phyloP scores from a whole-genome alignment of 2,888 invertebrate genomes.

The Sepioteuthis lessoniana region DNA sequence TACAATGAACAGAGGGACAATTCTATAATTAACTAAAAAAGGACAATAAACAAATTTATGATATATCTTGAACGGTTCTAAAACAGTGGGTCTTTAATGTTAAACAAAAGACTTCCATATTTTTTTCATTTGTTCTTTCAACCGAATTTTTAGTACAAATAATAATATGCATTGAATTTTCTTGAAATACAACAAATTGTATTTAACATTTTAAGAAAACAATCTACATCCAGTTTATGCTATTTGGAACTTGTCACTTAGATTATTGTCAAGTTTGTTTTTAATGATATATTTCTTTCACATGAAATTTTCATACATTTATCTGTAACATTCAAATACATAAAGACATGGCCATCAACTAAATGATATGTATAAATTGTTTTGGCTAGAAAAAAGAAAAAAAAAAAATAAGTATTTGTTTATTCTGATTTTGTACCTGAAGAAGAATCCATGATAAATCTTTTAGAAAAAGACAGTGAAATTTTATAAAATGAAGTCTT shows the following conservation, averaged over 20 bases:
- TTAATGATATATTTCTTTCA: not conserved
- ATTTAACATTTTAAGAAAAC: not conserved
- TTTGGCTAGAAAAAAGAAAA: not conserved
- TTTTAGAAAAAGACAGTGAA: not conserved
- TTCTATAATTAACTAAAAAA: slow-evolving; percentile 38
- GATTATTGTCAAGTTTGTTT: not conserved
- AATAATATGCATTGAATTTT: not conserved
- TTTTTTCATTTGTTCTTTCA: not conserved
- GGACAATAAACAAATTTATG: not conserved
- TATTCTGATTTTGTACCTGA: not conserved
- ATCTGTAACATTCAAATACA: not conserved
- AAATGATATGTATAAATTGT: not conserved
- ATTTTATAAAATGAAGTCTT: not conserved
- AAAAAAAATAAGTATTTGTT: no score
- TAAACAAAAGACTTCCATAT: not conserved
- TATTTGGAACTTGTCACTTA: slow-evolving; percentile 33
- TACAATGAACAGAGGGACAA: slow-evolving; percentile 42
- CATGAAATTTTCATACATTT: not conserved
- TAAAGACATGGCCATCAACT: not conserved
- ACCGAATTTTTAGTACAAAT: not conserved
- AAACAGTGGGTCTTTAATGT: not conserved
- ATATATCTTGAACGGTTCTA: slow-evolving; percentile 8
- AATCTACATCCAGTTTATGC: not conserved
- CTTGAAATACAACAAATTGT: not conserved
- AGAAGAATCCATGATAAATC: not conserved